Conservation (phyloP, 2,797 vertebrate species). For the Thaleichthys pacificus region DNA sequence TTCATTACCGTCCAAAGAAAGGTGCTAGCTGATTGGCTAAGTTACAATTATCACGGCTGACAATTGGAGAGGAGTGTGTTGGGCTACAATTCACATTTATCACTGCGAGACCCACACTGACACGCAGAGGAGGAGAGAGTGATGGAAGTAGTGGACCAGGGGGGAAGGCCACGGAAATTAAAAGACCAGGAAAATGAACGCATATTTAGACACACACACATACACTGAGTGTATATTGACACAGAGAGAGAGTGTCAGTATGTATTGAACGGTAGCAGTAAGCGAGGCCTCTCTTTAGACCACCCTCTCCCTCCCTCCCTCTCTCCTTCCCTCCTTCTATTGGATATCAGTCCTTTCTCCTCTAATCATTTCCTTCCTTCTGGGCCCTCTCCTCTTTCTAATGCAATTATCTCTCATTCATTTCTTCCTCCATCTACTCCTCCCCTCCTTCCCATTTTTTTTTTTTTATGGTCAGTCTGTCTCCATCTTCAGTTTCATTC, state of each 20-base stretch:
- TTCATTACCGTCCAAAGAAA: not conserved
- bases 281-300: slow-evolving; percentile 62
- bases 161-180: slow-evolving; percentile 43
- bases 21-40: not conserved
- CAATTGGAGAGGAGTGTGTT: slow-evolving; percentile 4
- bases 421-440: slow-evolving; percentile 55
- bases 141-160: slow-evolving; percentile 48
- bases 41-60: slow-evolving; percentile 16
- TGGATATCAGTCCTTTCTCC: slow-evolving; percentile 77
- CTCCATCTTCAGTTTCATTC: slow-evolving; percentile 41
- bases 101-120: not conserved
- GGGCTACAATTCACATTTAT: too few species aligned
- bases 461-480: slow-evolving; percentile 48
- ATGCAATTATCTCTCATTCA: slow-evolving; percentile 76
- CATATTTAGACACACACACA: slow-evolving; percentile 27
- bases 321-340: slow-evolving; percentile 51
- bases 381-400: slow-evolving; percentile 76
- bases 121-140: slow-evolving; percentile 24
- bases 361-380: slow-evolving; percentile 84
- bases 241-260: slow-evolving; percentile 72
- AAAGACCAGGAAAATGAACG: slow-evolving; percentile 33
- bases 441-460: slow-evolving; percentile 25
- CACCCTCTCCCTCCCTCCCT: slow-evolving; percentile 42
- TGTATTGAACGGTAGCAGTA: slow-evolving; percentile 73
- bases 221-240: slow-evolving; percentile 64